phyloP scores from a whole-genome alignment of 2,113 vertebrate species.

The Hiodon tergisus region DNA sequence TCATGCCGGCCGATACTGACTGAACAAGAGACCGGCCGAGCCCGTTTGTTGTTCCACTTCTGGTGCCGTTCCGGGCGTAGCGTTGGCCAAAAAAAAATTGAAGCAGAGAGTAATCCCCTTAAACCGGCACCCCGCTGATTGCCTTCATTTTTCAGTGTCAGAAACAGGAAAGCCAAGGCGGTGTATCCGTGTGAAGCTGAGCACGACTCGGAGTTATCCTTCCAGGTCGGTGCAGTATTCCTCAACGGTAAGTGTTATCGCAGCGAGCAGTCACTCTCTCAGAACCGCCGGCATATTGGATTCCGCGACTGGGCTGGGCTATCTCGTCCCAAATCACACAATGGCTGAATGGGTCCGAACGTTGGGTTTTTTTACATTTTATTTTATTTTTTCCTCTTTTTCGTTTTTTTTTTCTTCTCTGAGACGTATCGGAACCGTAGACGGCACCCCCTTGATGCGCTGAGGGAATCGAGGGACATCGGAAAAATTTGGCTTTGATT shows the following conservation, averaged over 20 bases:
- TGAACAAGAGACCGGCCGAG: no score
- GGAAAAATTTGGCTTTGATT: no score
- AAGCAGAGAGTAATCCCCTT: slow-evolving; percentile 46
- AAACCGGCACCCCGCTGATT: slow-evolving; percentile 57
- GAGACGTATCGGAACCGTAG: neutral
- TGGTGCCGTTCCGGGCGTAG: no score
- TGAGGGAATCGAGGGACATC: no score
- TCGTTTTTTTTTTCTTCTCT: slow-evolving; percentile 10
- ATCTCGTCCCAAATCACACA: slow-evolving; percentile 57
- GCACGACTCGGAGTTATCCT: slow-evolving; percentile 92
- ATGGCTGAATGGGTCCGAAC: neutral
- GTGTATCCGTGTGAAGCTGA: slow-evolving; percentile 94
- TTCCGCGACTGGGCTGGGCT: slow-evolving; percentile 37
- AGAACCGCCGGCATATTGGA: slow-evolving; percentile 58
- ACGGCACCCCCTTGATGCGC: no score
- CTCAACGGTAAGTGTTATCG: slow-evolving; percentile 84
- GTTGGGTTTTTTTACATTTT: neutral
- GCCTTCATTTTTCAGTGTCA: slow-evolving; percentile 70
- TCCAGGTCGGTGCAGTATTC: slow-evolving; percentile 92
- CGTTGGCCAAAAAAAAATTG: neutral
- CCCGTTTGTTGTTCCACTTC: no score
- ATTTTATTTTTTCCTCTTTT: neutral
- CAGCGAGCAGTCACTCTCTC: slow-evolving; percentile 52
- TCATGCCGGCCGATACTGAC: no score
- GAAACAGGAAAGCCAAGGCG: slow-evolving; percentile 80